phyloP scores from a whole-genome alignment of 2,888 invertebrate genomes.

The Acanthosoma haemorrhoidale region DNA sequence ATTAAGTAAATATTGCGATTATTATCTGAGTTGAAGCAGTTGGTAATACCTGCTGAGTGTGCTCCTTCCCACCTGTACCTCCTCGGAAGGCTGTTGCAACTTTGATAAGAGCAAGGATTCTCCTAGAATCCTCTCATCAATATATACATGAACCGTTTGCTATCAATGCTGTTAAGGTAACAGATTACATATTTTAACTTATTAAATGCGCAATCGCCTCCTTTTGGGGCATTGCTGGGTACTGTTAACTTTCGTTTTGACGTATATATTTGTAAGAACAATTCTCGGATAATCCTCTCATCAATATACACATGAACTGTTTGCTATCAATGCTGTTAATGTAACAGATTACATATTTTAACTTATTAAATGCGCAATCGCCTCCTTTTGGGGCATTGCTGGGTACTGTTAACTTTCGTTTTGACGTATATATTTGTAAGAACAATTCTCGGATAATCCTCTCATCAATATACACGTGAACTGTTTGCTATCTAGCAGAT shows the following conservation, averaged over 20 bases:
- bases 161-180: conserved; percentile 20
- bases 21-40: too few relatives aligned
- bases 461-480: conserved; percentile 21
- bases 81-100: neutral
- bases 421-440: too few relatives aligned
- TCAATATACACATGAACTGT: conserved; percentile 18
- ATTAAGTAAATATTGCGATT: too few relatives aligned
- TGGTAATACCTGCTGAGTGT: too few relatives aligned
- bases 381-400: too few relatives aligned
- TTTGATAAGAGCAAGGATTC: conserved; percentile 8
- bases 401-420: too few relatives aligned
- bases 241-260: too few relatives aligned
- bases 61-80: conserved; percentile 1
- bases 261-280: too few relatives aligned
- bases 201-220: neutral
- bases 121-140: neutral
- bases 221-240: too few relatives aligned
- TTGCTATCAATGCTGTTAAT: conserved; percentile 6
- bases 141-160: conserved; percentile 16
- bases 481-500: conserved; percentile 6
- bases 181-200: conserved; percentile 25
- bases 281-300: neutral
- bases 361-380: neutral
- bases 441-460: neutral
- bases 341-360: conserved; percentile 26